Percentiles rank a stretch among this genome's conserved stretches.
These are phyloP conservation scores for Belonocnema kinseyi DNA, from an alignment of 1,140 invertebrate species.

Conservation along the genomic window DNA sequence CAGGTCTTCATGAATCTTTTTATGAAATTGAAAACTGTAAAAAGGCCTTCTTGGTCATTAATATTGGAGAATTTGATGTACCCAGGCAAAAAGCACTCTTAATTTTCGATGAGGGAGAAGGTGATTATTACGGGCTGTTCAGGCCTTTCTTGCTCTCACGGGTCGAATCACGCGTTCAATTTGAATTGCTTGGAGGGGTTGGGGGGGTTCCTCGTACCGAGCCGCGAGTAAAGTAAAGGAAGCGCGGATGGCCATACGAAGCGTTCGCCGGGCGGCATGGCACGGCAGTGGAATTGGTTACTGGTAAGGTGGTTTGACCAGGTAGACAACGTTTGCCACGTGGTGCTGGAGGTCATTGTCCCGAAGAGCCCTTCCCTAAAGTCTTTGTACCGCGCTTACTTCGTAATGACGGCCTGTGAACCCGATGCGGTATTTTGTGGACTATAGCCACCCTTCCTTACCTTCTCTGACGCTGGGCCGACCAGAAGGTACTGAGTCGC, in stretches of 20 bases:
- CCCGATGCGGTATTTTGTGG: slow-evolving; percentile 52
- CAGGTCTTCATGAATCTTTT: no score
- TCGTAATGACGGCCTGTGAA: slow-evolving; percentile 55
- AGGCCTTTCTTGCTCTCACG: neutral
- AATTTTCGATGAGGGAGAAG: no score
- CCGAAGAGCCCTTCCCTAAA: slow-evolving; percentile 61
- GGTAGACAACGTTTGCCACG: slow-evolving; percentile 69
- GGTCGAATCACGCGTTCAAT: neutral
- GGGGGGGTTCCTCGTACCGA: neutral
- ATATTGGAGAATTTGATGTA: no score
- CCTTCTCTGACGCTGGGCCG: no score
- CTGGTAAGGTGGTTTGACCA: slow-evolving; percentile 67
- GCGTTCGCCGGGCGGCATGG: slow-evolving; percentile 10
- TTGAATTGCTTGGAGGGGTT: no score
- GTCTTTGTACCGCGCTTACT: slow-evolving; percentile 55
- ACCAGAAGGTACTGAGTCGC: no score
- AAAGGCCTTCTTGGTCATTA: no score
- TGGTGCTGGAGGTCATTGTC: slow-evolving; percentile 68
- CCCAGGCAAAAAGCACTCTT: no score
- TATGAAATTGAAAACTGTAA: no score
- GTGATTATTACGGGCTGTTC: slow-evolving; percentile 2
- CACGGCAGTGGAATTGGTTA: slow-evolving; percentile 60
- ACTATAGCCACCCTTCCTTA: slow-evolving; percentile 42
- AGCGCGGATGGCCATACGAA: neutral
- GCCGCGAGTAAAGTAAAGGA: slow-evolving; percentile 39